These are phyloP conservation scores for Mustela nigripes DNA, from an alignment of 2,113 vertebrate genomes.

Conservation along the genomic window DNA sequence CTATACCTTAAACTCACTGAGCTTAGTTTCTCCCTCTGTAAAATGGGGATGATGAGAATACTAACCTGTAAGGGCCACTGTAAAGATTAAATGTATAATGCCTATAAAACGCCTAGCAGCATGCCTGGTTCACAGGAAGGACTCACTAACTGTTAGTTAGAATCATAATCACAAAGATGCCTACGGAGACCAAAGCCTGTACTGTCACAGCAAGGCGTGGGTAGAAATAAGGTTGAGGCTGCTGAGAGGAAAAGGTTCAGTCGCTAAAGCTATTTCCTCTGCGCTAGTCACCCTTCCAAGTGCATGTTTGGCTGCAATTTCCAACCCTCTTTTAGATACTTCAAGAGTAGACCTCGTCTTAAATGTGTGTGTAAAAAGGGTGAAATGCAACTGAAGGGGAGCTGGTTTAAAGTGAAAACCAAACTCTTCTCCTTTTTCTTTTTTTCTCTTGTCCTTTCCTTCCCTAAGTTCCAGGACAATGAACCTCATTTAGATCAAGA, in stretches of 20 bases:
- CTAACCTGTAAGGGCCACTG: background rate
- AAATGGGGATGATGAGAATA: background rate
- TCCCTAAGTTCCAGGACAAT: conserved; percentile 39
- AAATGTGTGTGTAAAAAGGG: background rate
- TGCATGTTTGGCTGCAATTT: background rate
- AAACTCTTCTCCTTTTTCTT: background rate
- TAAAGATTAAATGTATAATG: background rate
- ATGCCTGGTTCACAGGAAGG: background rate
- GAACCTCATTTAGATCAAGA: conserved; percentile 64
- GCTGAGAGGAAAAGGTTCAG: background rate
- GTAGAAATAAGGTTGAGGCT: background rate
- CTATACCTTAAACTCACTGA: background rate
- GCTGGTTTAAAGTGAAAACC: background rate
- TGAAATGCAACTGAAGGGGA: background rate
- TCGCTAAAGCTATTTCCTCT: conserved; percentile 22
- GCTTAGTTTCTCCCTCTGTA: background rate
- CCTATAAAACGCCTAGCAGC: background rate
- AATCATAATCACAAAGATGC: background rate
- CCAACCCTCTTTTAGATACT: background rate
- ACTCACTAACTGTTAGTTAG: background rate
- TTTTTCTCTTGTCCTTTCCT: conserved; percentile 37
- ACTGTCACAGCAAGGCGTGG: background rate
- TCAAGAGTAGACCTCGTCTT: background rate
- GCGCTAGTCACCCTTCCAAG: background rate
- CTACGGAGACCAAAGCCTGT: background rate